These are phyloP conservation scores for Larimichthys crocea DNA, from an alignment of 2,113 vertebrate species.

Conservation along the genomic window DNA sequence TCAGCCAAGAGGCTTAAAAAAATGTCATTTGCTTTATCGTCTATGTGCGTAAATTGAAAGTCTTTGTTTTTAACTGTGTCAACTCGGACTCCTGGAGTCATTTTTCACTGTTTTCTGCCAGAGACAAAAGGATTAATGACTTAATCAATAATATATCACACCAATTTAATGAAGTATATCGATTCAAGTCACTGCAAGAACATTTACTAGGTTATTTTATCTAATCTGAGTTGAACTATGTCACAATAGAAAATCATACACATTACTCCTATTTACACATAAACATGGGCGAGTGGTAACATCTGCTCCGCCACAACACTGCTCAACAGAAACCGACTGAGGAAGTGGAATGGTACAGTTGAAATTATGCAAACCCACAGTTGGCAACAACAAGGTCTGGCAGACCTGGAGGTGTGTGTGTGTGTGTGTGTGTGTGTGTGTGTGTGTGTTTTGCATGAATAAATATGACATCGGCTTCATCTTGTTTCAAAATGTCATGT, in stretches of 20 bases:
- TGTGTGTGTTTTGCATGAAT: constrained; percentile 20
- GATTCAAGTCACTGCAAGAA: not conserved
- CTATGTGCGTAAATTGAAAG: not conserved
- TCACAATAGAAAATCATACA: not conserved
- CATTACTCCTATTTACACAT: not conserved
- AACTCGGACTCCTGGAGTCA: not conserved
- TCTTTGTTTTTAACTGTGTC: not conserved
- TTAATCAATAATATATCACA: no score
- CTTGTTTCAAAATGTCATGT: constrained; percentile 7
- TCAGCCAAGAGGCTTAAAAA: not conserved
- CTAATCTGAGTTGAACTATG: not conserved
- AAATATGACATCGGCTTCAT: constrained; percentile 14
- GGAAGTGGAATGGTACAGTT: constrained; percentile 47
- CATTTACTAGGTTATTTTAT: not conserved
- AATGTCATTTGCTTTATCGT: not conserved
- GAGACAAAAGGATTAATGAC: not conserved
- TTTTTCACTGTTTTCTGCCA: not conserved
- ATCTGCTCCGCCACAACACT: constrained; percentile 6
- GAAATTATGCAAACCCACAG: constrained; percentile 57
- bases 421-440: constrained; percentile 21
- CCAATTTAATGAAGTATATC: no score
- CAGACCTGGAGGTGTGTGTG: not conserved
- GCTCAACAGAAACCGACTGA: constrained; percentile 38
- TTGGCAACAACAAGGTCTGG: constrained; percentile 20
- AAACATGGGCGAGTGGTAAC: not conserved